A percentile compares a stretch with the other conserved stretches of the same genome.
Evolutionary conservation across 2,797 vertebrate genomes (phyloP).

Genomic region (Jordanella pulchra): DNA sequence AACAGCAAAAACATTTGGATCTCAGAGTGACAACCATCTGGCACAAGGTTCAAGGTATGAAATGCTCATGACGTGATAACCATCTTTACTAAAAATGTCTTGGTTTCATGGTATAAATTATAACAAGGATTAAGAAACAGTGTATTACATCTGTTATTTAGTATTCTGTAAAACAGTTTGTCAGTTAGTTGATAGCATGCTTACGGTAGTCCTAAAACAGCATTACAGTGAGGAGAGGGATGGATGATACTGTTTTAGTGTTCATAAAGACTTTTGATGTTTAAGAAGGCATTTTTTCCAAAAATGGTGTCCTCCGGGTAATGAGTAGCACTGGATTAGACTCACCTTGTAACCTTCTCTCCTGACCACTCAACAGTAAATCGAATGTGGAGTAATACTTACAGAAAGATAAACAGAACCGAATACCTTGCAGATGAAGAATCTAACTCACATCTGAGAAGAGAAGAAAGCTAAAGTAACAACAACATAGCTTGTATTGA

Average conservation of each 20-base stretch:
- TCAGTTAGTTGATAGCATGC: not conserved
- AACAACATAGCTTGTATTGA: no score
- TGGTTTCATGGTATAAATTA: not conserved
- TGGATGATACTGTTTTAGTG: not conserved
- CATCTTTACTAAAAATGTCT: not conserved
- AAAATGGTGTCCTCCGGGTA: not conserved
- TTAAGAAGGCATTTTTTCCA: no score
- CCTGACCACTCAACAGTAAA: no score
- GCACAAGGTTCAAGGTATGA: not conserved
- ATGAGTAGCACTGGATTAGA: not conserved
- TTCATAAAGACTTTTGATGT: not conserved
- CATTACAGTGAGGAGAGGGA: not conserved
- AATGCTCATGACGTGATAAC: not conserved
- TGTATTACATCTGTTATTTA: no score
- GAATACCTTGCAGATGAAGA: no score
- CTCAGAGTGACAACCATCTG: not conserved
- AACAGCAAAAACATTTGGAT: not conserved
- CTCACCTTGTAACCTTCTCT: no score
- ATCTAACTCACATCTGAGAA: no score
- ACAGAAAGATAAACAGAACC: no score
- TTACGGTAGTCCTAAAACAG: not conserved
- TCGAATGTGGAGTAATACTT: no score
- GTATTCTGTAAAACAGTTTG: no score
- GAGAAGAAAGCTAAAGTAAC: no score
- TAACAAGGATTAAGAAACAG: not conserved